These are phyloP conservation scores for Dicycla oo DNA, from an alignment of 2,888 invertebrate genomes.

Conservation along the genomic window DNA sequence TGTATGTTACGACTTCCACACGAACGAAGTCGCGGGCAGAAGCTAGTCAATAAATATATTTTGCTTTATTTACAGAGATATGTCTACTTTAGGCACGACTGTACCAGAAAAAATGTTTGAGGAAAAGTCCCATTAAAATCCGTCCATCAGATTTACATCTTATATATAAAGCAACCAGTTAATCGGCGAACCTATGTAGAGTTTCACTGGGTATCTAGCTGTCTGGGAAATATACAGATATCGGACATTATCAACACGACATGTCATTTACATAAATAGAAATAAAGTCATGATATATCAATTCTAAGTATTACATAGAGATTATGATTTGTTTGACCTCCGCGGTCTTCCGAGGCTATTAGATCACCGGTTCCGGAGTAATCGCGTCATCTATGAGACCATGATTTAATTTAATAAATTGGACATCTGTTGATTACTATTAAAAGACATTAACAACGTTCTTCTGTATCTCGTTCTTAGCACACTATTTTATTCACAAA, in stretches of 20 bases:
- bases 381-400: constrained; percentile 45
- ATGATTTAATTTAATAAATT: constrained; percentile 43
- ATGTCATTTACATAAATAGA: constrained; percentile 41
- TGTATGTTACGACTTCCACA: too few species aligned
- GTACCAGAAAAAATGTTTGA: background rate
- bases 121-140: background rate
- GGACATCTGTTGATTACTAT: constrained; percentile 26
- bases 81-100: background rate
- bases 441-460: constrained; percentile 1
- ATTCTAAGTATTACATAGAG: constrained; percentile 5
- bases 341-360: constrained; percentile 27
- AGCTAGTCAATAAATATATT: background rate
- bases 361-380: constrained; percentile 53
- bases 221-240: background rate
- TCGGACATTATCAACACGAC: background rate
- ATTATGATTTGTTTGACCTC: constrained; percentile 52
- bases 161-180: too few species aligned
- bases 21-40: too few species aligned
- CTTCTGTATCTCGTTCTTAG: background rate
- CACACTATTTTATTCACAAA: background rate
- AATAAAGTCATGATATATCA: constrained; percentile 33
- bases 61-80: background rate
- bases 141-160: background rate
- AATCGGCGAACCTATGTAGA: too few species aligned
- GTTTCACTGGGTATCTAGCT: background rate